Evolutionary conservation across 2,797 vertebrate species (phyloP).

Genomic region (Gobio occitaniae): DNA sequence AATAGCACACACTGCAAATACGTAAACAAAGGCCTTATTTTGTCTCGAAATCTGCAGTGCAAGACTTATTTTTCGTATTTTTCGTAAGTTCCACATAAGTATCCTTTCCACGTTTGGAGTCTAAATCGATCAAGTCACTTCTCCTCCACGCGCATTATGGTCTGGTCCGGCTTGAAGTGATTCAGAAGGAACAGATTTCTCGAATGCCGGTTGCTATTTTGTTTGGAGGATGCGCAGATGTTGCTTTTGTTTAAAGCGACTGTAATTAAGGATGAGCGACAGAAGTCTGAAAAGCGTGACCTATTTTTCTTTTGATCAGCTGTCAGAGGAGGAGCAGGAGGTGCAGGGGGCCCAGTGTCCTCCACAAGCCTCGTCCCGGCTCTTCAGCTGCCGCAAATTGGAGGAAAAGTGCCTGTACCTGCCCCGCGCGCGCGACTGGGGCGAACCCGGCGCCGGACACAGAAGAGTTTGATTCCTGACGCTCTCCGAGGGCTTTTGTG

Average conservation of each 20-base stretch:
- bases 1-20: neutral
- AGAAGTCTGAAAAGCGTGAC: slow-evolving; percentile 88
- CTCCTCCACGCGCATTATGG: slow-evolving; percentile 1
- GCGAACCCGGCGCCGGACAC: slow-evolving; percentile 23
- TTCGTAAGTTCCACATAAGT: neutral
- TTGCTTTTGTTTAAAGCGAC: slow-evolving; percentile 91
- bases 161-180: slow-evolving; percentile 35
- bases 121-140: slow-evolving; percentile 27
- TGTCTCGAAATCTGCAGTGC: too few species aligned
- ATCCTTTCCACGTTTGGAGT: neutral
- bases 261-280: slow-evolving; percentile 89
- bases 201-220: slow-evolving; percentile 71
- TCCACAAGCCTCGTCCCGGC: slow-evolving; percentile 70
- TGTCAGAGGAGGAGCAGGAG: slow-evolving; percentile 85
- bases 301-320: slow-evolving; percentile 92
- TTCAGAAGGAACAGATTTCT: slow-evolving; percentile 71
- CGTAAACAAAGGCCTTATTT: neutral
- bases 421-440: slow-evolving; percentile 31
- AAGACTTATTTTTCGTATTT: too few species aligned
- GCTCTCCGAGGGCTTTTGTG: slow-evolving; percentile 37
- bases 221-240: slow-evolving; percentile 88
- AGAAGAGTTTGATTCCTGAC: slow-evolving; percentile 32
- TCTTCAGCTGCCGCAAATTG: slow-evolving; percentile 80
- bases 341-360: slow-evolving; percentile 62
- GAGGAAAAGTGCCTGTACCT: slow-evolving; percentile 59